Conservation (phyloP, 2,113 vertebrate genomes). For the Daboia siamensis region DNA sequence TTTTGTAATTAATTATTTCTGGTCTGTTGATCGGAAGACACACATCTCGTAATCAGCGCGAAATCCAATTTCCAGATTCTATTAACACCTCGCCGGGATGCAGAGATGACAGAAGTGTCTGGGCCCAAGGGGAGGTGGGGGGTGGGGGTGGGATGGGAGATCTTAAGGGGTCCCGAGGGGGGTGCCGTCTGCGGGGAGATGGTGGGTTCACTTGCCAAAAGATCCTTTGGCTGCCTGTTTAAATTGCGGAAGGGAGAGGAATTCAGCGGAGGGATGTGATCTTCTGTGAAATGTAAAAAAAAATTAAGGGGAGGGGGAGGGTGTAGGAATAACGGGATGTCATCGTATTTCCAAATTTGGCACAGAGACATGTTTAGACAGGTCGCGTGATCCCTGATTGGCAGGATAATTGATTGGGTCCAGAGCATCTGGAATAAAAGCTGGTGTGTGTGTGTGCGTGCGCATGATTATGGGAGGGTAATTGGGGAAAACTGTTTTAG, state of each 20-base stretch:
- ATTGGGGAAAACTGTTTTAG: not conserved
- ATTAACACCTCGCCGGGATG: constrained; percentile 18
- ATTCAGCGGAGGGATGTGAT: not conserved
- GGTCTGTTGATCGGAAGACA: constrained; percentile 70
- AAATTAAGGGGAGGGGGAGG: not conserved
- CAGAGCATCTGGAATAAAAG: not conserved
- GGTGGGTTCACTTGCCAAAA: not conserved
- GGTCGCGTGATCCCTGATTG: not conserved
- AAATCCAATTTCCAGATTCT: constrained; percentile 66
- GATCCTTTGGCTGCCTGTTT: not conserved
- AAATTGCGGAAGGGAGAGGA: not conserved
- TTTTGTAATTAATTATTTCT: constrained; percentile 80
- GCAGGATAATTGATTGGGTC: not conserved
- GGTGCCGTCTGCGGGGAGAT: fast-evolving
- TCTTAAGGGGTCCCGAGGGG: not conserved
- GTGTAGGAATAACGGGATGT: not conserved
- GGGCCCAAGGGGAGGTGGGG: not conserved
- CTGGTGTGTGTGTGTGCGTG: too few relatives aligned
- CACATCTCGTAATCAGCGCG: constrained; percentile 66
- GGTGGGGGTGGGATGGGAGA: not conserved
- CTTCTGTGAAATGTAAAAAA: not conserved
- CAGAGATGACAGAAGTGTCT: not conserved
- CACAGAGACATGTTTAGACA: too few relatives aligned
- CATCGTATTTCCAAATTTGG: not conserved
- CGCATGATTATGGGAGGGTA: not conserved